These are phyloP conservation scores for Molossus molossus DNA, from an alignment of 2,797 vertebrate species.

Conservation along the genomic window DNA sequence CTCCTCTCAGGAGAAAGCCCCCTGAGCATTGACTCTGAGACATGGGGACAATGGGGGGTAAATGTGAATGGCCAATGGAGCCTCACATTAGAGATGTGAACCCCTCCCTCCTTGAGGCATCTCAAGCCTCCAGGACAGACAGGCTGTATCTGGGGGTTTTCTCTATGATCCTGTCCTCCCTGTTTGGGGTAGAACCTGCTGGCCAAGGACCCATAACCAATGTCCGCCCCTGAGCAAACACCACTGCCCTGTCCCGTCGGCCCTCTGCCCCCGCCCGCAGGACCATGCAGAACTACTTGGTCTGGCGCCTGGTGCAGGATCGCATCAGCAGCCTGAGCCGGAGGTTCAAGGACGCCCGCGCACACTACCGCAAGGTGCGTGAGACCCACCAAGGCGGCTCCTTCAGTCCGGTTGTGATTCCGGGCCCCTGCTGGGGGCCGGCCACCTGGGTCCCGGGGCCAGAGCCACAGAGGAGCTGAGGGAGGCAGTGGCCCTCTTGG, in stretches of 20 bases:
- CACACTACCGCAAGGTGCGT: constrained; percentile 95
- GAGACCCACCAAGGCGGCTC: rapidly evolving
- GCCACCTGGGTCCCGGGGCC: rapidly evolving
- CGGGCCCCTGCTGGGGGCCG: neutral
- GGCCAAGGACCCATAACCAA: neutral
- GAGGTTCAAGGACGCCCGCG: constrained; percentile 95
- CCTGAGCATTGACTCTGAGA: neutral
- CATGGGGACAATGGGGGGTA: rapidly evolving
- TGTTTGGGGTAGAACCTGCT: neutral
- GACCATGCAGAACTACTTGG: constrained; percentile 98
- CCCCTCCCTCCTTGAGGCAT: neutral
- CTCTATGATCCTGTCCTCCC: neutral
- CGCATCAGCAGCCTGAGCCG: constrained; percentile 95
- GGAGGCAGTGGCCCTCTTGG: neutral
- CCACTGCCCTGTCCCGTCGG: no score
- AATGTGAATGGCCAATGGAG: neutral
- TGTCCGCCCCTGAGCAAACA: rapidly evolving
- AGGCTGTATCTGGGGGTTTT: neutral
- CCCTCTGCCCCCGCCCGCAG: constrained; percentile 86
- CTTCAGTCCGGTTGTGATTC: rapidly evolving
- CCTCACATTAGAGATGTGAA: rapidly evolving
- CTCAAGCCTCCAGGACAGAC: rapidly evolving
- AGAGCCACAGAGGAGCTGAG: neutral
- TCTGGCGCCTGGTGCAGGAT: constrained; percentile 95
- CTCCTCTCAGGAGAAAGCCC: neutral